Base-by-base conservation (phyloP, 2,888 invertebrate genomes). In the Campoplex capitator region DNA sequence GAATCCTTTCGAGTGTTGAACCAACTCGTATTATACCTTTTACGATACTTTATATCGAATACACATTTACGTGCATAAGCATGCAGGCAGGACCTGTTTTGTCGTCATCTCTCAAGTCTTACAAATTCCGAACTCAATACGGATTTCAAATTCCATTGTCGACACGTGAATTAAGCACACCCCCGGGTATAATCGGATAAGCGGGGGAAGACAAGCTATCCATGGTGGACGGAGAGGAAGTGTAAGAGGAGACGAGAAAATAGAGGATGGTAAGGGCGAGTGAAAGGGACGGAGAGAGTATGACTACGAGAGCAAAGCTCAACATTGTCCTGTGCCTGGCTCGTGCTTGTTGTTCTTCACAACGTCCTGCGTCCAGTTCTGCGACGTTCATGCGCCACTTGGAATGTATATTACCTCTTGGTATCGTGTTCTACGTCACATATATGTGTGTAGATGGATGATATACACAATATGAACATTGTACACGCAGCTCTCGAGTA, bases 81-180 rank as follows among this genome's bases (percentile, higher is more conserved):
- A 9, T 13, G 32, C 32, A 35, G 18, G 45, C 11, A 54, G 65
- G 6, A 35, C 51, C 32, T 38, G 71, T 74, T 83, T 73, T 65
- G 71, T 70, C 28, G 65, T 77, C 77, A 70, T 74, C 76, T 80
- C 86, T 58, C 32, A 13, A 58, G 65, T 83, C 86, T 85, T 88
- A 83, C 82, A 82, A 83, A 88, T 86, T 88, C 83, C 88, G 51
- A 73, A 74, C 68, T 80, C 85, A 84, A 88, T 87, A 83, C 75
- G 83, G 82, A 87, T 87, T 88, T 87, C 82, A 88, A 89, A 89
- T 88, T 88, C 88, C 83, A 89, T 88, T 86, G 88, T 87, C 88
- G 84, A 88, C 84, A 79, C 88, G 87, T 88, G 87, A 88, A 88
- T 88, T 88, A 88, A 88, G 85, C 80, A 83, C 71, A 75, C 68